A percentile compares a stretch with the other conserved stretches of the same genome.
These are phyloP conservation scores for Nasonia giraulti DNA, from an alignment of 1,140 invertebrate species.

Conservation along the genomic window DNA sequence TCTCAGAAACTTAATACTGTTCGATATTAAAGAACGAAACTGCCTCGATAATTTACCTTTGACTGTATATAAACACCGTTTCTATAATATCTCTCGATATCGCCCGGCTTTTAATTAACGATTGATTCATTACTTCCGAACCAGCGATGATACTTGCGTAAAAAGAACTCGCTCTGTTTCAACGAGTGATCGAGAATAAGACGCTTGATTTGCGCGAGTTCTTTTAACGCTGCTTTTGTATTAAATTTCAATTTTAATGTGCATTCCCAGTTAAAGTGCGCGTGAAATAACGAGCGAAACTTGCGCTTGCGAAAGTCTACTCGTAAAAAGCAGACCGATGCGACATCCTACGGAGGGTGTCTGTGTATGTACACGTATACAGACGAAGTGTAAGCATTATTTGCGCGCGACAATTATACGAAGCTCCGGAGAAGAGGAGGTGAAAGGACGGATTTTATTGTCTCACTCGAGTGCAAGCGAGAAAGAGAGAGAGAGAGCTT, in stretches of 20 bases:
- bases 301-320: neutral
- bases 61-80: too few species aligned
- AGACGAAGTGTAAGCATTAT: neutral
- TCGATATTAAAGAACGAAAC: too few species aligned
- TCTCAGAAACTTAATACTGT: neutral
- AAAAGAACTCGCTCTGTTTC: neutral
- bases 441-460: slow-evolving; percentile 5
- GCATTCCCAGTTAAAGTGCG: neutral
- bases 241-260: slow-evolving; percentile 22
- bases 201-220: neutral
- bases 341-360: neutral
- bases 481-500: neutral
- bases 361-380: neutral
- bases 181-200: slow-evolving; percentile 21
- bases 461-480: neutral
- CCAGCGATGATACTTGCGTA: too few species aligned
- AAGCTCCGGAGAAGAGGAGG: too few species aligned
- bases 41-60: too few species aligned
- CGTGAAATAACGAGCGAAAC: slow-evolving; percentile 20
- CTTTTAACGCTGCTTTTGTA: neutral
- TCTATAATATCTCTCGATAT: neutral
- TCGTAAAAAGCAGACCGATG: neutral
- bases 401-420: neutral
- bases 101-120: neutral
- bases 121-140: too few species aligned